Conservation (phyloP, 2,888 invertebrate genomes). For the Aplocera efformata region DNA sequence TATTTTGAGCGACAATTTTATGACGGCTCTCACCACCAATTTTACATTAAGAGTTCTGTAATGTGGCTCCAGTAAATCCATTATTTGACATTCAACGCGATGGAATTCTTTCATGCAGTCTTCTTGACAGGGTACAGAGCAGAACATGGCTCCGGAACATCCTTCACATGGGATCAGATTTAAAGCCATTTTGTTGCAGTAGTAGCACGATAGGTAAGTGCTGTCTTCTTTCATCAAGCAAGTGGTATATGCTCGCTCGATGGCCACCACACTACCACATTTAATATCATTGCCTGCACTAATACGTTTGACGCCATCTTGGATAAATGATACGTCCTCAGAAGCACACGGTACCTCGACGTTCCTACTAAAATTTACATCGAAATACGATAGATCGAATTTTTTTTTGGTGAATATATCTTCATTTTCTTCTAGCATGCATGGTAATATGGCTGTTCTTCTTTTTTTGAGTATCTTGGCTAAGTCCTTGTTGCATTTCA, state of each 20-base stretch:
- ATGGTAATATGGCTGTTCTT: too few species aligned
- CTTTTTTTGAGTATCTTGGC: constrained; percentile 6
- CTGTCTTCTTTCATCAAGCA: not conserved
- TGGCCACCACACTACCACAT: constrained; percentile 4
- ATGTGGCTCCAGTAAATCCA: not conserved
- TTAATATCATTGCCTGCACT: constrained; percentile 1
- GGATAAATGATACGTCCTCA: constrained; percentile 3
- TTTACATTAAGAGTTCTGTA: not conserved
- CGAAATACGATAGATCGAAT: too few species aligned
- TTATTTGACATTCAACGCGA: constrained; percentile 7
- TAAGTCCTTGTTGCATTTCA: constrained; percentile 1
- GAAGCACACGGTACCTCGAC: constrained; percentile 13
- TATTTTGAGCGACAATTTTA: constrained; percentile 10
- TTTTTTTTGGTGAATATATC: too few species aligned
- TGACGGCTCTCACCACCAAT: not conserved
- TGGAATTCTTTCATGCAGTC: constrained; percentile 11
- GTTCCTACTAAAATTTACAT: constrained; percentile 8
- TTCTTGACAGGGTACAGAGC: not conserved
- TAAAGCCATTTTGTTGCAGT: constrained; percentile 3
- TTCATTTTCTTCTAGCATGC: too few species aligned
- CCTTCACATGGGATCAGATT: constrained; percentile 2
- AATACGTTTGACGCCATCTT: not conserved
- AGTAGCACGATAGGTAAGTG: constrained; percentile 1
- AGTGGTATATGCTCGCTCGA: constrained; percentile 7
- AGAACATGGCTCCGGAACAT: constrained; percentile 9